Conservation (phyloP, 1,140 invertebrate genomes). For the Branchinecta lindahli region DNA sequence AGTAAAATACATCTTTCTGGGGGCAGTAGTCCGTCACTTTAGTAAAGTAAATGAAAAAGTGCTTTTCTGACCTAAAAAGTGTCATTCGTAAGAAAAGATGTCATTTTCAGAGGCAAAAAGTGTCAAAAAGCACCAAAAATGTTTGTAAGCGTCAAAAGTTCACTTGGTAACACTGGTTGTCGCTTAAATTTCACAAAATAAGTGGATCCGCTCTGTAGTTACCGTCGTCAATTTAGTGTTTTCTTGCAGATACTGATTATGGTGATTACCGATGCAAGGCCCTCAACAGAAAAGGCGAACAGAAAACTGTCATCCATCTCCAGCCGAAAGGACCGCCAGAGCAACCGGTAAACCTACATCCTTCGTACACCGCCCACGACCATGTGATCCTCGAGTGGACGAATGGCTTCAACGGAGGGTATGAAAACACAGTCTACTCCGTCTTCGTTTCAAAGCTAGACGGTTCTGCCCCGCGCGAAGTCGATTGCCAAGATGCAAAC, state of each 20-base stretch:
- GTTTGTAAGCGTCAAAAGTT: no score
- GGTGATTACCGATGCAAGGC: slow-evolving; percentile 75
- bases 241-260: slow-evolving; percentile 49
- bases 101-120: no score
- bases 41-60: no score
- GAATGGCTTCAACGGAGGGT: slow-evolving; percentile 73
- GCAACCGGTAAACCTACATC: slow-evolving; percentile 49
- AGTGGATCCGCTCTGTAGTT: no score
- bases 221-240: neutral
- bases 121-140: no score
- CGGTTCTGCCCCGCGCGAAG: slow-evolving; percentile 46
- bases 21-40: no score
- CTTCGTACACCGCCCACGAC: slow-evolving; percentile 51
- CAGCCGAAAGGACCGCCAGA: slow-evolving; percentile 72
- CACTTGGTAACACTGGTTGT: no score
- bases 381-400: slow-evolving; percentile 64
- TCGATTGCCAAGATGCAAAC: slow-evolving; percentile 63
- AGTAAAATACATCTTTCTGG: no score
- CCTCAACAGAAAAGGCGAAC: slow-evolving; percentile 50
- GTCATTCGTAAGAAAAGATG: no score
- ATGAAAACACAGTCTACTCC: slow-evolving; percentile 67
- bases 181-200: no score
- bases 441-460: slow-evolving; percentile 34
- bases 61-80: no score
- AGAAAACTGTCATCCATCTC: slow-evolving; percentile 56